Conservation (phyloP, 2,113 vertebrate species). For the Catharus fuscescens region DNA sequence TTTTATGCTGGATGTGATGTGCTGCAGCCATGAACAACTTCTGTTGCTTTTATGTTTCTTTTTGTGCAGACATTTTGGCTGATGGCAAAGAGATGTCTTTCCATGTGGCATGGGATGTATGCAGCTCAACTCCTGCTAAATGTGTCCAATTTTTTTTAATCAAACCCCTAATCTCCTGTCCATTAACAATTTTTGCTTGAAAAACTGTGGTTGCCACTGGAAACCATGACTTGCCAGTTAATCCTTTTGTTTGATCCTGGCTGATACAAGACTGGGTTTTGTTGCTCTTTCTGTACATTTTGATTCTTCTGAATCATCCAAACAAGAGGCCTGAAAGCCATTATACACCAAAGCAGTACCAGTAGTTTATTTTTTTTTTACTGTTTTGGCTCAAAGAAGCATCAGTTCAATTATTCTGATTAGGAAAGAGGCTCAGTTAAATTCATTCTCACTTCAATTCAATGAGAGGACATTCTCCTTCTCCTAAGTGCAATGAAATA, state of each 20-base stretch:
- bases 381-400: slow-evolving; percentile 18
- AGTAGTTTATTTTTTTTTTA: not conserved
- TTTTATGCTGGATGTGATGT: not conserved
- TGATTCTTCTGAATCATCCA: slow-evolving; percentile 13
- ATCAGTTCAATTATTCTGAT: slow-evolving; percentile 16
- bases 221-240: not conserved
- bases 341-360: not conserved
- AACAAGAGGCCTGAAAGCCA: not conserved
- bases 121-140: not conserved
- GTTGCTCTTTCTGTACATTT: not conserved
- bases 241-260: slow-evolving; percentile 1
- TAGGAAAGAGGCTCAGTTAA: not conserved
- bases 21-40: not conserved
- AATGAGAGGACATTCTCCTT: not conserved
- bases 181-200: not conserved
- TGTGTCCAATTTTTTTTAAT: not conserved
- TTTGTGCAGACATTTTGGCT: not conserved
- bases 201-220: not conserved
- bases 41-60: not conserved
- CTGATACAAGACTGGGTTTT: not conserved
- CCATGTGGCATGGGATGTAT: not conserved
- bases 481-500: not conserved
- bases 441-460: not conserved
- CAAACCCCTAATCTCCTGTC: not conserved
- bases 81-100: not conserved